These are phyloP conservation scores for Drosophila phalerata DNA, from an alignment of 2,888 invertebrate species.

Conservation along the genomic window DNA sequence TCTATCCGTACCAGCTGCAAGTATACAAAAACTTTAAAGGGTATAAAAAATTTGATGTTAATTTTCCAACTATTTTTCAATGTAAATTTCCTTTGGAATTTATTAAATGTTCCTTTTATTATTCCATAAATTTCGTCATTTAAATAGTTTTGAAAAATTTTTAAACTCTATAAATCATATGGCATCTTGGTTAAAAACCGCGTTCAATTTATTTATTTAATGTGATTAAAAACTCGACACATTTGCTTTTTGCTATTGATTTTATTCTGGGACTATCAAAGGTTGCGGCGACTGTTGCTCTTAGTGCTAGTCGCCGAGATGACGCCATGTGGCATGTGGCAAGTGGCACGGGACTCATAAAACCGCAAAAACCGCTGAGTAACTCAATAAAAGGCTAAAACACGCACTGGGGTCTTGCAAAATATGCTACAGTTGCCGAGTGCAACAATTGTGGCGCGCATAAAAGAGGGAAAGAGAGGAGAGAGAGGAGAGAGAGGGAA, in stretches of 20 bases:
- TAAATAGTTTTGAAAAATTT: background rate
- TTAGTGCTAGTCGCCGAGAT: constrained; percentile 28
- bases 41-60: background rate
- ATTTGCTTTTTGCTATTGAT: constrained; percentile 37
- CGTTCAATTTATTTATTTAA: constrained; percentile 12
- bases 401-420: constrained; percentile 42
- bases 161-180: constrained; percentile 4
- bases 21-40: background rate
- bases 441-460: constrained; percentile 51
- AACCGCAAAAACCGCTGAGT: constrained; percentile 59
- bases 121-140: background rate
- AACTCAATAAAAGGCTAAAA: constrained; percentile 59
- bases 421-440: constrained; percentile 48
- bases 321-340: constrained; percentile 55
- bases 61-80: background rate
- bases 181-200: background rate
- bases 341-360: constrained; percentile 54
- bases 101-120: background rate
- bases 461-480: constrained; percentile 8
- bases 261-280: constrained; percentile 25
- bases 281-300: constrained; percentile 37
- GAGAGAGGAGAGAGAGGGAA: constrained; percentile 2
- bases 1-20: too few relatives aligned
- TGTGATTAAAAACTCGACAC: constrained; percentile 24
- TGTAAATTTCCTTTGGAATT: background rate